Evolutionary conservation across 2,797 vertebrate genomes (phyloP).

Genomic region (Oryzias dopingdopingensis): DNA sequence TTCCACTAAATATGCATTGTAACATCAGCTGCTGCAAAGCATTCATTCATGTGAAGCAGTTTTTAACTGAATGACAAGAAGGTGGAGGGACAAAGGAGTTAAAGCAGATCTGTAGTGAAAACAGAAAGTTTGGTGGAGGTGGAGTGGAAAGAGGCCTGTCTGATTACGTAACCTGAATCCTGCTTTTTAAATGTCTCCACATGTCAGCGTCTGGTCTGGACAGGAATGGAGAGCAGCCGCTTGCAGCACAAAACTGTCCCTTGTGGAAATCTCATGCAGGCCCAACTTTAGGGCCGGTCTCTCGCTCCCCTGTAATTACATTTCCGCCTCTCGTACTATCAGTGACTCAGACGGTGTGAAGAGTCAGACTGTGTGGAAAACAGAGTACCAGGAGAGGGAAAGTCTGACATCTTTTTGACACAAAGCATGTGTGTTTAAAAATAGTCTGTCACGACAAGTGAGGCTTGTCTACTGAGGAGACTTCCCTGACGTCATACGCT

Average conservation of each 20-base stretch:
- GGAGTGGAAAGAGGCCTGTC: conserved; percentile 18
- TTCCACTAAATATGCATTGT: too few relatives aligned
- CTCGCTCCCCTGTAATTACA: conserved; percentile 13
- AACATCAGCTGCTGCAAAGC: too few relatives aligned
- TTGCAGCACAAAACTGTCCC: conserved; percentile 42
- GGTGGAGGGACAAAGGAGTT: background rate
- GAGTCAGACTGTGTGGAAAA: conserved; percentile 59
- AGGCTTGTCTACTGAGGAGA: conserved; percentile 44
- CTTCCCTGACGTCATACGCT: conserved; percentile 28
- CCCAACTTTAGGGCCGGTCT: conserved; percentile 39
- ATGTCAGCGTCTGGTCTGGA: conserved; percentile 58
- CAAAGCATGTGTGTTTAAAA: conserved; percentile 70
- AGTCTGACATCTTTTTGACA: conserved; percentile 70
- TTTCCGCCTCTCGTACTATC: conserved; percentile 54
- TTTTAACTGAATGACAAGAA: too few relatives aligned
- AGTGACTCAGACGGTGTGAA: conserved; percentile 55
- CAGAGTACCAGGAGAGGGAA: conserved; percentile 59
- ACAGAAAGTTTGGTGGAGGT: conserved; percentile 26
- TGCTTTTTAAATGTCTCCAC: conserved; percentile 66
- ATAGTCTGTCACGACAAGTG: conserved; percentile 44
- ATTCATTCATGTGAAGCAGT: too few relatives aligned
- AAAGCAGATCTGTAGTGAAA: background rate
- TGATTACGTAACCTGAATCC: conserved; percentile 62
- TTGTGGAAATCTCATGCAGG: conserved; percentile 52
- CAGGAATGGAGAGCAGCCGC: conserved; percentile 30